A percentile compares a stretch with the other conserved stretches of the same genome.
phyloP scores from a whole-genome alignment of 2,888 invertebrate species.

The Ornithoptera alexandrae region DNA sequence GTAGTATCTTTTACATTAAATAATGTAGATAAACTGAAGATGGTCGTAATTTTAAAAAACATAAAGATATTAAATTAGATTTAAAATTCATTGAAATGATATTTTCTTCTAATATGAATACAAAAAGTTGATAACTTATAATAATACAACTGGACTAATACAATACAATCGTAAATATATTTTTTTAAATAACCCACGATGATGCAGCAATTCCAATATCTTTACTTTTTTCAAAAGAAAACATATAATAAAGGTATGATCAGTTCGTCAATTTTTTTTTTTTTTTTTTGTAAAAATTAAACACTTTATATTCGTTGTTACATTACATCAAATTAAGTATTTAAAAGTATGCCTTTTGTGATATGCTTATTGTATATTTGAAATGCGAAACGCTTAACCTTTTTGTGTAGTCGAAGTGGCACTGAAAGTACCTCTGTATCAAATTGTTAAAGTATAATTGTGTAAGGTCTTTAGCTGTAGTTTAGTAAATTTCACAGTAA shows the following conservation, averaged over 20 bases:
- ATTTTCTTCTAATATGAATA: too few relatives aligned
- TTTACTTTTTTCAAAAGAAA: too few relatives aligned
- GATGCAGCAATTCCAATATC: too few relatives aligned
- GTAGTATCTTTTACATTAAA: neutral
- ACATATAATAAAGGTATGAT: too few relatives aligned
- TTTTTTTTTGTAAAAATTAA: too few relatives aligned
- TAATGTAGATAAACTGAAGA: neutral
- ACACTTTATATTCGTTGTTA: neutral
- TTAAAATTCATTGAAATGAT: too few relatives aligned
- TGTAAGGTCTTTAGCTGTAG: slow-evolving; percentile 9
- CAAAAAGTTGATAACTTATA: too few relatives aligned
- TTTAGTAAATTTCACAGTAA: slow-evolving; percentile 15
- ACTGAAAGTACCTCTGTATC: slow-evolving; percentile 2
- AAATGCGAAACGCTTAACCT: neutral
- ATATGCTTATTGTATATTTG: neutral
- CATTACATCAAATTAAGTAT: neutral
- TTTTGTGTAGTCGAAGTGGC: neutral
- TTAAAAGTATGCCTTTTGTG: neutral
- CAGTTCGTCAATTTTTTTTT: too few relatives aligned
- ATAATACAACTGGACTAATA: too few relatives aligned
- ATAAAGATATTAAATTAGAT: neutral
- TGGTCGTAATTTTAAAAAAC: neutral
- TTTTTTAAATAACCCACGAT: too few relatives aligned
- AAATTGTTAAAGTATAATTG: neutral
- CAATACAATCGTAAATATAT: too few relatives aligned